Conservation (phyloP, 2,113 vertebrate species). For the Thinocorus orbignyianus region DNA sequence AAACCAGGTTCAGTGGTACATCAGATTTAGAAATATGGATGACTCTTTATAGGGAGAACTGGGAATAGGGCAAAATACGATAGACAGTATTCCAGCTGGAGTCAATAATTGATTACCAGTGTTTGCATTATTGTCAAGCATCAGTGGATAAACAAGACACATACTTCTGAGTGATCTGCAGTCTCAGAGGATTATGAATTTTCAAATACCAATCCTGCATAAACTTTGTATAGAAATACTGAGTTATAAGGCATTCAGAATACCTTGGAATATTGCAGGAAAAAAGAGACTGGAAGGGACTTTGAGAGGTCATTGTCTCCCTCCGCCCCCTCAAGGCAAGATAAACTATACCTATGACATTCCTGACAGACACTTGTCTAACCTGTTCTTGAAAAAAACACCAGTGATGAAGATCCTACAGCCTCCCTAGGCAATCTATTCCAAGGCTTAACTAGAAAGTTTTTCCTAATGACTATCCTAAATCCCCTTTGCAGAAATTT, state of each 20-base stretch:
- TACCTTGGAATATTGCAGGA: not conserved
- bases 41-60: not conserved
- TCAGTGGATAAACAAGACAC: not conserved
- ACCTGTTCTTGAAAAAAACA: not conserved
- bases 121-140: not conserved
- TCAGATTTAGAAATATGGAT: not conserved
- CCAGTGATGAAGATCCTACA: not conserved
- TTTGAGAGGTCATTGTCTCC: not conserved
- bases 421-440: conserved; percentile 6
- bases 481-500: conserved; percentile 37
- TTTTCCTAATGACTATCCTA: conserved; percentile 38
- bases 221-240: not conserved
- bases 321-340: not conserved
- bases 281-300: not conserved
- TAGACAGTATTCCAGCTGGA: not conserved
- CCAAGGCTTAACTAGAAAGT: conserved; percentile 9
- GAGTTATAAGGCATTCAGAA: not conserved
- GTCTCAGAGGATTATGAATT: not conserved
- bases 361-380: conserved; percentile 19
- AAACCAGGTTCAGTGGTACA: not conserved
- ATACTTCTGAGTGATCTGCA: not conserved
- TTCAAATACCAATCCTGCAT: not conserved
- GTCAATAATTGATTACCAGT: not conserved
- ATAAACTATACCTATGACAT: not conserved
- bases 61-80: not conserved